Base-by-base conservation (phyloP, 2,797 vertebrate genomes). In the Sebastes flavidus region DNA sequence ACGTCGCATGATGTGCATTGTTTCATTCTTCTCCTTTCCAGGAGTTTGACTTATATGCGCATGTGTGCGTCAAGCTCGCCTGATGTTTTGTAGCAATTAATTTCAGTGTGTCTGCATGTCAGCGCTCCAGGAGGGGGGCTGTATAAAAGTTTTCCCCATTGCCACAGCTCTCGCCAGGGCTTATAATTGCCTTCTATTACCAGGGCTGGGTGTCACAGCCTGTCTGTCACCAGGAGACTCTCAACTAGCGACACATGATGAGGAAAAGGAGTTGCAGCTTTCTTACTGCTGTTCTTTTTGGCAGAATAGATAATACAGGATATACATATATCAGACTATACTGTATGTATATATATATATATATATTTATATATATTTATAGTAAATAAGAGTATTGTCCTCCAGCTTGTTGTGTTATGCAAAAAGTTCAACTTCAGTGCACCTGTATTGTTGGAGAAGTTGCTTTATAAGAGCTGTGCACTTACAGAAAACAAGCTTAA, bases 41-140 rank as follows among this genome's bases (percentile, higher is more conserved):
- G 92, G 92, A 94, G 94, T 94, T 94, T 92, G 92, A 91, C 89
- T 46, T 52, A 52, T 91, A 34, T 85, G 83, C 65, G 86, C 80
- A 79, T 91, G 92, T 92, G 90, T 92, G 88, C 80, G 89, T 93
- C 90, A 83, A 90, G 88, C 91, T 88, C 82, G 88, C 94, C 91
- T 95, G 93, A 94, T 94, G 92, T 94, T 95, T 94, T 94, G 93
- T 94, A 94, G 91, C 91, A 94, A 94, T 95, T 95, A 93, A 94
- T 95, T 93, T 92, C 87, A 92, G 90, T 94, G 91, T 94, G 93
- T 94, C 92, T 94, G 90, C 90, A 87, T 94, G 92, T 95, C 94
- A 94, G 90, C 78, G 76, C 91, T 90, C 90, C 91, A 91, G 92
- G 91, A 94, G 92, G 92, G 91, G 92, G 90, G 87, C 80, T 91